A percentile compares a stretch with the other conserved stretches of the same genome.
phyloP scores from a whole-genome alignment of 2,113 vertebrate species.

The Pungitius pungitius region DNA sequence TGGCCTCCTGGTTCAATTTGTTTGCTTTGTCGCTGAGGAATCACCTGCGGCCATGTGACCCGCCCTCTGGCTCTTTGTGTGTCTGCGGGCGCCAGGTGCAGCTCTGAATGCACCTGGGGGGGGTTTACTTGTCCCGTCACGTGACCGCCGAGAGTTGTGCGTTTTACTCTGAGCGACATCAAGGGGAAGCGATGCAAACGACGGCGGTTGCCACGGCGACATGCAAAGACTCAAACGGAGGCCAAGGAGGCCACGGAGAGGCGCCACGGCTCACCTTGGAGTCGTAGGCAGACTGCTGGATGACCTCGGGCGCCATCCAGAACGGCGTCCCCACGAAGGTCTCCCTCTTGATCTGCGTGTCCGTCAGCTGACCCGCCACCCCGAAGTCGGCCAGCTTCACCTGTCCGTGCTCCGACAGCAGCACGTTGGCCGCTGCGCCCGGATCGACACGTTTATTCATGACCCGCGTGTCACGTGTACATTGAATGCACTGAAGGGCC shows the following conservation, averaged over 20 bases:
- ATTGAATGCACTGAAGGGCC: too few species aligned
- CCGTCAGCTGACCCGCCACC: slow-evolving; percentile 87
- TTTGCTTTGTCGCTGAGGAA: slow-evolving; percentile 1
- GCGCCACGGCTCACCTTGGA: slow-evolving; percentile 88
- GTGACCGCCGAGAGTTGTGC: too few species aligned
- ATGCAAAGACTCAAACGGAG: too few species aligned
- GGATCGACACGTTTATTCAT: too few species aligned
- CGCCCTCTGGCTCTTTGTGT: not conserved
- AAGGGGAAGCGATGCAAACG: slow-evolving; percentile 56
- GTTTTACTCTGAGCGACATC: too few species aligned
- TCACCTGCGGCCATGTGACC: not conserved
- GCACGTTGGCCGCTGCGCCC: slow-evolving; percentile 78
- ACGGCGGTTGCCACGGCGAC: slow-evolving; percentile 20
- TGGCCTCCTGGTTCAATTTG: not conserved
- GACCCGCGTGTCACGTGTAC: too few species aligned
- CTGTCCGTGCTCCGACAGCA: slow-evolving; percentile 87
- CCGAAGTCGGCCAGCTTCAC: slow-evolving; percentile 96
- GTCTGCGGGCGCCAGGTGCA: not conserved
- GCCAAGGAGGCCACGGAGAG: too few species aligned
- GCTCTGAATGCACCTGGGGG: not conserved
- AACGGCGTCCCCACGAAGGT: slow-evolving; percentile 85
- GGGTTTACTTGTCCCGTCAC: too few species aligned
- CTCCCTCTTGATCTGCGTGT: slow-evolving; percentile 94
- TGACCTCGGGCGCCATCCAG: slow-evolving; percentile 97
- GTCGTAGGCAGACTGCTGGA: slow-evolving; percentile 94